A percentile compares a stretch with the other conserved stretches of the same genome.
These are phyloP conservation scores for Pelecanus crispus DNA, from an alignment of 2,113 vertebrate species.

Conservation along the genomic window DNA sequence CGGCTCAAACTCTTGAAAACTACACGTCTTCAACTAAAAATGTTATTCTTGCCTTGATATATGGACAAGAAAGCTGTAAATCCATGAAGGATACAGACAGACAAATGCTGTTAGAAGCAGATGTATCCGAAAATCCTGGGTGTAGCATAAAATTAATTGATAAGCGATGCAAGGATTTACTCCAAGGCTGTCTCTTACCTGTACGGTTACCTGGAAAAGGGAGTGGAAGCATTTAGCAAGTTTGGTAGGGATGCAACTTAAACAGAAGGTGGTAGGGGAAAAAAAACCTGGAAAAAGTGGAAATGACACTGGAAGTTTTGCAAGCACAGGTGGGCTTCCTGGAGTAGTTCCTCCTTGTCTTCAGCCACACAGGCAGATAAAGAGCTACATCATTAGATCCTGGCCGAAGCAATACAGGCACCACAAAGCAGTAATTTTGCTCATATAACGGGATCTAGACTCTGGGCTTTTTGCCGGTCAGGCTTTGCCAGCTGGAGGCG, in stretches of 20 bases:
- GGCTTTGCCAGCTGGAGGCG: not conserved
- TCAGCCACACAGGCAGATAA: not conserved
- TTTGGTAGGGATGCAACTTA: not conserved
- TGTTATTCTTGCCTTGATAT: not conserved
- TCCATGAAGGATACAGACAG: not conserved
- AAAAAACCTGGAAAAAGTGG: not conserved
- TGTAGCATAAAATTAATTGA: not conserved
- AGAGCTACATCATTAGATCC: not conserved
- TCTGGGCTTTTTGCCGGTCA: not conserved
- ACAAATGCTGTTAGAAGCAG: not conserved
- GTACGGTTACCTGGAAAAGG: not conserved
- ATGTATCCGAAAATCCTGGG: not conserved
- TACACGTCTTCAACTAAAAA: not conserved
- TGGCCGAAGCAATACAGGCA: not conserved
- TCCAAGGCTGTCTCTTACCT: not conserved
- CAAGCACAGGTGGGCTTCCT: not conserved
- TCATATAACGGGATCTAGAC: not conserved
- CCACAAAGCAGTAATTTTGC: not conserved
- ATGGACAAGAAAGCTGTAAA: not conserved
- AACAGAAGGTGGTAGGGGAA: accelerated
- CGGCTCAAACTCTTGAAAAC: not conserved
- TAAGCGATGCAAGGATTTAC: not conserved
- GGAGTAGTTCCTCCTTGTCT: not conserved
- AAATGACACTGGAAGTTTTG: not conserved
- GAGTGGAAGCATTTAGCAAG: not conserved